Evolutionary conservation across 1,140 invertebrate species (phyloP).

Genomic region (Drosophila pseudoobscura): DNA sequence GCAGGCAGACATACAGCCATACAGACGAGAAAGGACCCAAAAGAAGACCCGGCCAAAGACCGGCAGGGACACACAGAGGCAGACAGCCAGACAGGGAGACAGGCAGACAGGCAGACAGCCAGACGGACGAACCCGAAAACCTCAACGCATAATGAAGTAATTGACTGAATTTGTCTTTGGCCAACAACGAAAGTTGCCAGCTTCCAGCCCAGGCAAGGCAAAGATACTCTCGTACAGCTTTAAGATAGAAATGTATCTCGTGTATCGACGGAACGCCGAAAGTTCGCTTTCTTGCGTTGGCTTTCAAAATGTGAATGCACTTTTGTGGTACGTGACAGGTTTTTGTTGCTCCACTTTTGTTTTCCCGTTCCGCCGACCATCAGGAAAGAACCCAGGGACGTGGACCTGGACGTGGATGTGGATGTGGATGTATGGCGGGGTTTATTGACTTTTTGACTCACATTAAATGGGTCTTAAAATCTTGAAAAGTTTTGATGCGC

Average conservation of each 20-base stretch:
- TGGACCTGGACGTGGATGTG: no score
- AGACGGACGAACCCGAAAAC: slow-evolving; percentile 33
- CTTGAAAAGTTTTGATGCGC: slow-evolving; percentile 36
- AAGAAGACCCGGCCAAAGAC: not conserved
- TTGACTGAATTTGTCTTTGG: slow-evolving; percentile 63
- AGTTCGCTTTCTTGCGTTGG: slow-evolving; percentile 61
- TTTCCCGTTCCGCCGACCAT: slow-evolving; percentile 31
- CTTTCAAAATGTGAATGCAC: slow-evolving; percentile 78
- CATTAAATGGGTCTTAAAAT: slow-evolving; percentile 56
- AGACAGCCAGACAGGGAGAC: not conserved
- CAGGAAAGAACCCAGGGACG: slow-evolving; percentile 45
- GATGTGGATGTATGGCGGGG: slow-evolving; percentile 19
- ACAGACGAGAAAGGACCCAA: slow-evolving; percentile 18
- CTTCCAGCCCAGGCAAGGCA: slow-evolving; percentile 2
- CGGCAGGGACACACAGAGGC: no score
- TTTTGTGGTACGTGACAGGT: slow-evolving; percentile 72
- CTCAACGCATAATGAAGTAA: slow-evolving; percentile 69
- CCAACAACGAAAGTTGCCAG: slow-evolving; percentile 37
- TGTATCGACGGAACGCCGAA: slow-evolving; percentile 51
- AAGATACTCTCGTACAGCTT: slow-evolving; percentile 21
- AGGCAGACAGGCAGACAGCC: slow-evolving; percentile 1
- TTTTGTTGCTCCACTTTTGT: slow-evolving; percentile 72
- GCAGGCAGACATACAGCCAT: slow-evolving; percentile 30
- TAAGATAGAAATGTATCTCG: slow-evolving; percentile 53
- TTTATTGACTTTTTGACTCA: slow-evolving; percentile 65